A percentile compares a stretch with the other conserved stretches of the same genome.
These are phyloP conservation scores for Motacilla tschutschensis DNA, from an alignment of 2,113 vertebrate species.

Conservation along the genomic window DNA sequence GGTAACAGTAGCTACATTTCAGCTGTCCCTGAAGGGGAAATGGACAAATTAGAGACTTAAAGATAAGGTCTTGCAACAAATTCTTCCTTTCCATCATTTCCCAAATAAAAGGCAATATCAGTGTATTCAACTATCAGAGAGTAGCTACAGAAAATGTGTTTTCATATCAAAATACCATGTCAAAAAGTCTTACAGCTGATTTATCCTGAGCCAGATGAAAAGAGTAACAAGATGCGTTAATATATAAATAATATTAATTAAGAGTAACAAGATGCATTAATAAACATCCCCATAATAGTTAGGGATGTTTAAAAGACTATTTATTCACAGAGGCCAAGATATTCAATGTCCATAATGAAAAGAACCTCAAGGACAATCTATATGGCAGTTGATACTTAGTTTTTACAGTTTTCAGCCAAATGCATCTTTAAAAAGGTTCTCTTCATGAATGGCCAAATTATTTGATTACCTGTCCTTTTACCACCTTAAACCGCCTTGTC, in stretches of 20 bases:
- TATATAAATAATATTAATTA: too few species aligned
- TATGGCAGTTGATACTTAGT: fast-evolving
- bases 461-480: neutral
- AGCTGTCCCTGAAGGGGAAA: neutral
- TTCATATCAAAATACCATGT: neutral
- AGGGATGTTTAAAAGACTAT: neutral
- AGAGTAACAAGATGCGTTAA: neutral
- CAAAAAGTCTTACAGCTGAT: neutral
- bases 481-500: neutral
- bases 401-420: neutral
- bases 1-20: neutral
- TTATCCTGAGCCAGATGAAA: neutral
- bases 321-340: neutral
- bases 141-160: fast-evolving
- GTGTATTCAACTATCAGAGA: neutral
- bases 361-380: neutral
- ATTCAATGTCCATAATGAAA: neutral
- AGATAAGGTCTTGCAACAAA: neutral
- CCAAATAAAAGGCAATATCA: neutral
- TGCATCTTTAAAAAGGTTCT: neutral
- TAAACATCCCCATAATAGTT: neutral
- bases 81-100: neutral
- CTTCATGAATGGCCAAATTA: neutral
- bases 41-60: neutral
- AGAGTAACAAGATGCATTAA: neutral